Conservation (phyloP, 2,797 vertebrate species). For the Dromococcyx pavoninus region DNA sequence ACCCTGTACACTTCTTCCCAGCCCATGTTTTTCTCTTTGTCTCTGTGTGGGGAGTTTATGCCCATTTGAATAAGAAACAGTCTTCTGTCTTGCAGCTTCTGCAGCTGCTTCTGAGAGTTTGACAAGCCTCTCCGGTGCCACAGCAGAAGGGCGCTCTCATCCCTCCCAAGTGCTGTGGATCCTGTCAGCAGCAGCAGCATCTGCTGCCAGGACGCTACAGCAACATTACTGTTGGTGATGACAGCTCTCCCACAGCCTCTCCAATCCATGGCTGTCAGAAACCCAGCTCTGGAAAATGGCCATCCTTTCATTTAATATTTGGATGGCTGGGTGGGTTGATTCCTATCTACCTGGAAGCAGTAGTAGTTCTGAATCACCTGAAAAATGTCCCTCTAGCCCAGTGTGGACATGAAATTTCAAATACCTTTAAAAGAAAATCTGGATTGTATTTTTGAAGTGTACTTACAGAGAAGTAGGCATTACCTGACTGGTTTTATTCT, state of each 20-base stretch:
- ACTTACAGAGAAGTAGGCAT: not conserved
- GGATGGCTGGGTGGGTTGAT: not conserved
- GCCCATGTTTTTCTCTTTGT: not conserved
- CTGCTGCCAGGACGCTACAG: not conserved
- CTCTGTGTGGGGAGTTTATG: not conserved
- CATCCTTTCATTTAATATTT: not conserved
- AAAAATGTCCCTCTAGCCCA: not conserved
- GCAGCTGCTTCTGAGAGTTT: conserved; percentile 22
- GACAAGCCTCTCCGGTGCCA: not conserved
- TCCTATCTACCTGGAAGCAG: not conserved
- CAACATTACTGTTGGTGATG: not conserved
- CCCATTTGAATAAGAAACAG: not conserved
- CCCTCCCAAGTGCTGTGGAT: not conserved
- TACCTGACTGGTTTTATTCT: not conserved
- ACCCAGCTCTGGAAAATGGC: not conserved
- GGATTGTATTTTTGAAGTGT: not conserved
- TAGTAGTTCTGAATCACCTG: not conserved
- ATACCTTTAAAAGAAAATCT: not conserved
- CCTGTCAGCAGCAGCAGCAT: conserved; percentile 1
- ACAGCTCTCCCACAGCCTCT: not conserved
- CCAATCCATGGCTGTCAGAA: not conserved
- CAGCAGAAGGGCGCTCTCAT: not conserved
- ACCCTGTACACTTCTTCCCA: not conserved
- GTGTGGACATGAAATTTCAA: not conserved
- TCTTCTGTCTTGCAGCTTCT: not conserved